Evolutionary conservation across 1,140 invertebrate species (phyloP).

Genomic region (Drosophila oshimai): DNA sequence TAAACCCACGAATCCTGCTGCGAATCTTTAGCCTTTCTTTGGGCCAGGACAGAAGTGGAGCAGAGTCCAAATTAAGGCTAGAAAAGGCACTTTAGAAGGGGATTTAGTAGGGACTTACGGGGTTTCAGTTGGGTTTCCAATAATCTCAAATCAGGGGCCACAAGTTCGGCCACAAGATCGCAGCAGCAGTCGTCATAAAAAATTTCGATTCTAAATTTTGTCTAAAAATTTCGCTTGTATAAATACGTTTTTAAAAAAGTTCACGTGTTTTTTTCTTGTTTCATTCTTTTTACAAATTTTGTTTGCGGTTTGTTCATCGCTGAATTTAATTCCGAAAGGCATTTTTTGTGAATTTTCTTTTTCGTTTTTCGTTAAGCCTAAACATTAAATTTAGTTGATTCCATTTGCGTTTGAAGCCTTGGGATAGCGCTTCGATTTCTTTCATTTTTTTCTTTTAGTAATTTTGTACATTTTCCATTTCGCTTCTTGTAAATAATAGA

Average conservation of each 20-base stretch:
- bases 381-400: conserved; percentile 80
- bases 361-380: conserved; percentile 63
- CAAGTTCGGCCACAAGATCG: background rate
- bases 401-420: conserved; percentile 31
- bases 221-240: conserved; percentile 66
- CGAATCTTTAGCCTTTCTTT: background rate
- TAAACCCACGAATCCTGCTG: conserved; percentile 55
- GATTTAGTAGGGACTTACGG: background rate
- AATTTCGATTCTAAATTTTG: conserved; percentile 72
- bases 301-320: conserved; percentile 48
- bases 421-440: conserved; percentile 23
- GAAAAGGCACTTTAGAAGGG: conserved; percentile 76
- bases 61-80: conserved; percentile 63
- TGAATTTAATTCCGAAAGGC: conserved; percentile 83
- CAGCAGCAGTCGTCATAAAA: conserved; percentile 39
- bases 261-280: conserved; percentile 25
- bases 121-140: background rate
- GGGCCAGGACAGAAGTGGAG: conserved; percentile 11
- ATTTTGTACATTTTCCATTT: conserved; percentile 52
- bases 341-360: conserved; percentile 74
- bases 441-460: conserved; percentile 10
- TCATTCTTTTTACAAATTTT: conserved; percentile 46
- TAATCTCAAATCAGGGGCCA: conserved; percentile 22
- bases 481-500: conserved; percentile 45
- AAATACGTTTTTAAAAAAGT: conserved; percentile 69